phyloP scores from a whole-genome alignment of 2,888 invertebrate species.

The Drosophila longiperda region DNA sequence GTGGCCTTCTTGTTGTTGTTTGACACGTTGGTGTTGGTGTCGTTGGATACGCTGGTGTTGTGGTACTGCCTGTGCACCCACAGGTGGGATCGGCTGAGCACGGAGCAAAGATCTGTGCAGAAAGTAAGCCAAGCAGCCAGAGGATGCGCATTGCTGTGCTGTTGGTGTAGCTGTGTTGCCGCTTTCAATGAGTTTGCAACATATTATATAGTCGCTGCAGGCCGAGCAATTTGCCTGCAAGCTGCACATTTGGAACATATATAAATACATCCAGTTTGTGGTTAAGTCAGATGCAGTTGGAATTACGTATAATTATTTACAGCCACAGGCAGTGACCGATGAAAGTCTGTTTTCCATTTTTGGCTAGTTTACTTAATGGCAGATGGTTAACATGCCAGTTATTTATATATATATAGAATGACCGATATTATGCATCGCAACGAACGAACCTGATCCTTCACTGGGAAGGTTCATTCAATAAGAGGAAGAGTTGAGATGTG shows the following conservation, averaged over 20 bases:
- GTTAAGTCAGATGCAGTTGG: background rate
- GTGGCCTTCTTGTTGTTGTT: background rate
- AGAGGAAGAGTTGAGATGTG: background rate
- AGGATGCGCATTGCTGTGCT: slow-evolving; percentile 22
- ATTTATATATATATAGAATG: background rate
- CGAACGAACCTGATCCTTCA: background rate
- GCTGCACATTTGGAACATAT: slow-evolving; percentile 5
- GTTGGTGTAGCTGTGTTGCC: slow-evolving; percentile 16
- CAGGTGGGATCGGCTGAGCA: background rate
- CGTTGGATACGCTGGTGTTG: background rate
- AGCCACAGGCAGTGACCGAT: slow-evolving; percentile 24
- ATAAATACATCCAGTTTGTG: background rate
- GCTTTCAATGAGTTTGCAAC: background rate
- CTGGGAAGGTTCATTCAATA: background rate
- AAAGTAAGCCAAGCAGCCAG: slow-evolving; percentile 10
- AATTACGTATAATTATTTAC: background rate
- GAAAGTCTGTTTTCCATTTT: slow-evolving; percentile 41
- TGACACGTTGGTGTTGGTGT: background rate
- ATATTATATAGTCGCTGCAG: slow-evolving; percentile 32
- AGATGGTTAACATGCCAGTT: slow-evolving; percentile 19
- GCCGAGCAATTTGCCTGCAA: background rate
- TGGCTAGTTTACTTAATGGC: slow-evolving; percentile 37
- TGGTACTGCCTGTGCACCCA: background rate
- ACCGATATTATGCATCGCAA: background rate
- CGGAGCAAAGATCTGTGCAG: slow-evolving; percentile 1